Percentiles rank a stretch among this genome's conserved stretches.
These are phyloP conservation scores for Heliconius nattereri DNA, from an alignment of 1,140 invertebrate species.

Conservation along the genomic window DNA sequence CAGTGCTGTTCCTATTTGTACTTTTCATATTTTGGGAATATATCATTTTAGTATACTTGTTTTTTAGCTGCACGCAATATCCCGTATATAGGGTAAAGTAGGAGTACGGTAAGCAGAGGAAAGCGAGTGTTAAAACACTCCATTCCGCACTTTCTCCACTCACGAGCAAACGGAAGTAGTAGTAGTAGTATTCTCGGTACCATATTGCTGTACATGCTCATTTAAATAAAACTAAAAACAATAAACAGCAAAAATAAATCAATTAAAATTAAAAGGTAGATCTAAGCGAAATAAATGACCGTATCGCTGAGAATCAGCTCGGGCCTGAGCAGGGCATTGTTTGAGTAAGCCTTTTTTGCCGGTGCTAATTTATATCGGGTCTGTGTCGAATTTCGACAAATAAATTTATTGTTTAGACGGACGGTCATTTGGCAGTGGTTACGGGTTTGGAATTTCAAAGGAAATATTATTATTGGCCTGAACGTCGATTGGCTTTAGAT, in stretches of 20 bases:
- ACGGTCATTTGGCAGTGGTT: conserved; percentile 35
- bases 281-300: conserved; percentile 34
- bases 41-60: not conserved
- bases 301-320: conserved; percentile 38
- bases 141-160: too few relatives aligned
- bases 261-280: conserved; percentile 3
- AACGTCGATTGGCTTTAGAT: conserved; percentile 3
- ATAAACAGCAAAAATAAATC: not conserved
- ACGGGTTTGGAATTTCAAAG: conserved; percentile 1
- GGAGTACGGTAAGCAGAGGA: too few relatives aligned
- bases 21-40: not conserved
- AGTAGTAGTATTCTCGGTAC: not conserved
- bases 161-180: too few relatives aligned
- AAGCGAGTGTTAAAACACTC: too few relatives aligned
- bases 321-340: conserved; percentile 44
- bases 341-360: conserved; percentile 56
- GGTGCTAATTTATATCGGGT: conserved; percentile 63
- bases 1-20: conserved; percentile 34
- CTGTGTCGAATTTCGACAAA: conserved; percentile 54
- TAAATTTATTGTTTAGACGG: conserved; percentile 50
- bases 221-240: not conserved
- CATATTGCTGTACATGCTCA: not conserved
- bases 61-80: too few relatives aligned
- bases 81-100: too few relatives aligned
- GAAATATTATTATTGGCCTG: not conserved